Base-by-base conservation (phyloP, 2,113 vertebrate genomes). In the Notarius lentiginosus region DNA sequence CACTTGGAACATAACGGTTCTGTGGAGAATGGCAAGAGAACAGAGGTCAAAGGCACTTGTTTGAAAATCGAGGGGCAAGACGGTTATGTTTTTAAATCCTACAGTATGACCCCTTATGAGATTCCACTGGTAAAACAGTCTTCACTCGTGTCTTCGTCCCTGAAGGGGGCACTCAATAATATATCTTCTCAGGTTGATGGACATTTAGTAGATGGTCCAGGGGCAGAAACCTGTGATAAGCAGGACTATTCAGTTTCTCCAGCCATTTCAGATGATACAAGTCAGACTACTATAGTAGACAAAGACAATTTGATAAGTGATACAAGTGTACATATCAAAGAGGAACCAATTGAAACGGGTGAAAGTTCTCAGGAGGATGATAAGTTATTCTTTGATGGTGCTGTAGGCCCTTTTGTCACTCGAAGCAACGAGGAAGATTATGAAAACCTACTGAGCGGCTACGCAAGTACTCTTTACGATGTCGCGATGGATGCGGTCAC, bases 401-500 rank as follows among this genome's bases (percentile, higher is more conserved):
- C 95, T 5, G 61, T 96, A 4, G 95, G 95, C 73, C 95, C 94
- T 86, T 95, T 95, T 79, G 87, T 94, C 79, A 94, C 95, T n/a
- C 89, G 94, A 73, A 96, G 97, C 86, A 94, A 92, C 0, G 97
- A 98, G 1, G 97, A 98, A 1, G 97, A 98, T 70, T 98, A 96
- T 68, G 96, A 95, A 81, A 95, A 95, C 86, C 93, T 99, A 72
- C 94, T 99, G 91, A 97, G 96, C 27, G 97, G 96, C 87, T 99
- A 99, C 89, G 96, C 96, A 79, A 98, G 97, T 92, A 98, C 97
- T 0, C 95, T 99, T 88, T 99, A 99, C 65, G 97, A 97, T 83
- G 98, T 98, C 85, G 97, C 98, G 86, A 99, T 99, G 98, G 98
- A 99, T 90, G 98, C 98, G 12, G 97, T 99, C 92, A 96, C 98